Base-by-base conservation (phyloP, 2,797 vertebrate species). In the Coregonus sp. region DNA sequence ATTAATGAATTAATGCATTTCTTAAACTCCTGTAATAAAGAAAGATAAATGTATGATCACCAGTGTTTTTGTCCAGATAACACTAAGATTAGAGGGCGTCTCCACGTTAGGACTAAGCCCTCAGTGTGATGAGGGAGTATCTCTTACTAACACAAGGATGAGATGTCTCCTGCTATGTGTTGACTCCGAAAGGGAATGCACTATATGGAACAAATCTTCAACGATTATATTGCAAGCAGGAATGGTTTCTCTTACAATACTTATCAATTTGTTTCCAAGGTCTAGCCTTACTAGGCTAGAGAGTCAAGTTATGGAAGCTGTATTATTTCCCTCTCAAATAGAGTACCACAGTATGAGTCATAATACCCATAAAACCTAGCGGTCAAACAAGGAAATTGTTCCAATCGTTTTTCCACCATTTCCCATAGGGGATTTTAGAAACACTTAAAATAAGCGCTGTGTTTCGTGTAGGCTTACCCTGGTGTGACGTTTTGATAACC, bases 101-200 rank as follows among this genome's bases (percentile, higher is more conserved):
- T 67, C 31, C 16, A 2, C 16, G 66, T 67, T 18, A 37, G 66
- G 31, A 29, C 33, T 67, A 5, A 15, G 31, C 66, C 15, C 29
- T 15, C 2, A 7, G 33, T 67, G 14, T 35, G 66, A 67, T 63
- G 72, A 20, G 72, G 15, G 51, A 72, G 51, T 71, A 71, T 69
- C 4, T 40, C 31, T 33, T 20, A 65, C n/a, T 18, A 33, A 68
- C 14, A 69, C 40, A 47, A 47, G 40, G 9, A 47, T 47, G 40
- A 47, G 9, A 12, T 47, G 0, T 35, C 68, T 70, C 68, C 37
- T 47, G 16, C 68, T 20, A 4, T 70, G 40, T 52, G 40, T 51
- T 52, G 47, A 51, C 70, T 15, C 47, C 5, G 25, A 71, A 51
- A 2, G 47, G 7, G 20, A 71, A 71, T 1, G 2, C 18, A 47